phyloP scores from a whole-genome alignment of 2,888 invertebrate species.

The Drosophila anomalata region DNA sequence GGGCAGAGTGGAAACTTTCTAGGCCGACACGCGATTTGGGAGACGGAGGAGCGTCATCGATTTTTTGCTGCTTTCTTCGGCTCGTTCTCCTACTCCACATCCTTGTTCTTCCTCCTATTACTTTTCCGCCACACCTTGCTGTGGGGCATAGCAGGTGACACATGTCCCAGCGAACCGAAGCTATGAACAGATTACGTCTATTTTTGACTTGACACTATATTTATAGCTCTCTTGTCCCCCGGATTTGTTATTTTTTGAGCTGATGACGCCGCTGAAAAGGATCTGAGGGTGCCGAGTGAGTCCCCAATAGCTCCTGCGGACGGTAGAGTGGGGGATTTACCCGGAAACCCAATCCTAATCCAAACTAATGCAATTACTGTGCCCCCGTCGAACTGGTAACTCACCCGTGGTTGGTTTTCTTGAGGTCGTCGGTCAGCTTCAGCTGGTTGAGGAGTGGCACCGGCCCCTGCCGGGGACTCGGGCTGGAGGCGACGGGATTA shows the following conservation, averaged over 20 bases:
- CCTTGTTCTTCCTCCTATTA: not conserved
- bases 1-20: constrained; percentile 27
- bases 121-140: constrained; percentile 21
- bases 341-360: constrained; percentile 32
- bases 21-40: constrained; percentile 54
- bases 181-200: constrained; percentile 33
- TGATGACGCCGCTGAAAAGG: not conserved
- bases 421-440: constrained; percentile 59
- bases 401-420: constrained; percentile 60
- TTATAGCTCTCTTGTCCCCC: constrained; percentile 19
- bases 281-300: not conserved
- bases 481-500: constrained; percentile 25
- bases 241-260: constrained; percentile 7
- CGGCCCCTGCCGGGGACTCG: constrained; percentile 54
- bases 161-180: constrained; percentile 21
- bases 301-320: not conserved
- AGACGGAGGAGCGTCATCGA: constrained; percentile 29
- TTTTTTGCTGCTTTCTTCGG: constrained; percentile 23
- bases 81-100: not conserved
- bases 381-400: constrained; percentile 15
- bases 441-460: constrained; percentile 64
- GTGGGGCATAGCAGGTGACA: constrained; percentile 27
- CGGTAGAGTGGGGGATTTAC: not conserved
- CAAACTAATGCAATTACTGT: constrained; percentile 58
- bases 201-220: constrained; percentile 30